Evolutionary conservation across 1,140 invertebrate species (phyloP), one percentile per base, ranked within the genome.

Genomic region (Dendrolimus kikuchii): DNA sequence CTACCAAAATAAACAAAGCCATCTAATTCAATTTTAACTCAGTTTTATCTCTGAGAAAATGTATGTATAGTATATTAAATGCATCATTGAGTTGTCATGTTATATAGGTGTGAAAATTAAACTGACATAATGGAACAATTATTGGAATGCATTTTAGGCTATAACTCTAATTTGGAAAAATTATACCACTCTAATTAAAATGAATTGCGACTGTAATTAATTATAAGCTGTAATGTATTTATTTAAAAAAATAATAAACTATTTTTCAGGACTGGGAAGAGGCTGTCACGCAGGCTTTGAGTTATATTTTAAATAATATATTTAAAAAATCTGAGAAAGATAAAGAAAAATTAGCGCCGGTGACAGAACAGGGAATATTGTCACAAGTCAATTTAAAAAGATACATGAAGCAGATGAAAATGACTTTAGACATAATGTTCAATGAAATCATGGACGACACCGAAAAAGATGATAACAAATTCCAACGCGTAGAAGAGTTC

Each of bases 291-390:
- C 77, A 84, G 69, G 68, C 67, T 0, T 52, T 73, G 3, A 66
- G 74, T 5, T 84, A 80, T 49, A 77, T 84, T 45, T 52, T 78
- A 2, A 82, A 81, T 38, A 77, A 74, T 42, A 53, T 81, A 37
- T 68, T 86, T 10, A 71, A 78, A 52, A 84, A 82, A 58, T 68
- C 77, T 0, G 79, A 84, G 44, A 86, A 84, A 60, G 81, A 86
- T 44, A 82, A 68, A 56, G 82, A 86, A 52, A 86, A 84, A 47
- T 52, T 84, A 53, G 71, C 79, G 6, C 69, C 78, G 1, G 67
- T 84, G 0, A 74, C 70, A 0, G 83, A 86, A 50, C 77, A 84
- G 63, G 81, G 78, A 5, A 69, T 81, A 43, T 56, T 86, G 6
- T 82, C 81, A 0, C 70, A 73, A 40, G 66, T 72, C 7, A 86